These are phyloP conservation scores for Caenorhabditis sp. DNA, from an alignment of 2,888 invertebrate genomes.

Conservation along the genomic window DNA sequence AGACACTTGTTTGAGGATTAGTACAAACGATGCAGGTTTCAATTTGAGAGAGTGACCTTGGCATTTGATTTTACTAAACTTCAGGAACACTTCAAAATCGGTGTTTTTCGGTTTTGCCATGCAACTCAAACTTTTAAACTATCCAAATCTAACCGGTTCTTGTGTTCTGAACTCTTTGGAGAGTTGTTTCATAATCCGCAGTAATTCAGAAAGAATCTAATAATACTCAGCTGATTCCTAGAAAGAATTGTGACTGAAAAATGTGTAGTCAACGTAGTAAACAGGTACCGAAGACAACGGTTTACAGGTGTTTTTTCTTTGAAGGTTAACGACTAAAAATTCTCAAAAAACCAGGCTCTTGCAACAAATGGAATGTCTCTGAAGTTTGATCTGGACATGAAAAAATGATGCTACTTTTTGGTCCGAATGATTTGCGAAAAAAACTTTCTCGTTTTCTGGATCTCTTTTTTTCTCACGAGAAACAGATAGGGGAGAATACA, in stretches of 20 bases:
- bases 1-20: constrained; percentile 37
- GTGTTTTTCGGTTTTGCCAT: not conserved
- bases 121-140: not conserved
- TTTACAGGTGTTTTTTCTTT: not conserved
- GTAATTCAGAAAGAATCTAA: not conserved
- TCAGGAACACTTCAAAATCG: constrained; percentile 29
- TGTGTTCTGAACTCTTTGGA: not conserved
- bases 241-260: not conserved
- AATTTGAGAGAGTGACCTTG: constrained; percentile 9
- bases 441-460: constrained; percentile 6
- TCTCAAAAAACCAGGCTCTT: not conserved
- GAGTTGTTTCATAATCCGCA: not conserved
- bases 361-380: not conserved
- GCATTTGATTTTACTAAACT: constrained; percentile 10
- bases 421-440: not conserved
- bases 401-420: not conserved
- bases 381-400: not conserved
- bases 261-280: constrained; percentile 7
- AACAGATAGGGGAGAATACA: constrained; percentile 21
- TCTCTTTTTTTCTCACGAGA: constrained; percentile 3
- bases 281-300: constrained; percentile 6
- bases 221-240: not conserved
- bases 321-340: not conserved
- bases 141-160: not conserved
- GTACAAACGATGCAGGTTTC: constrained; percentile 14